Conservation (phyloP, 2,888 invertebrate species). For the Julus scanicus region DNA sequence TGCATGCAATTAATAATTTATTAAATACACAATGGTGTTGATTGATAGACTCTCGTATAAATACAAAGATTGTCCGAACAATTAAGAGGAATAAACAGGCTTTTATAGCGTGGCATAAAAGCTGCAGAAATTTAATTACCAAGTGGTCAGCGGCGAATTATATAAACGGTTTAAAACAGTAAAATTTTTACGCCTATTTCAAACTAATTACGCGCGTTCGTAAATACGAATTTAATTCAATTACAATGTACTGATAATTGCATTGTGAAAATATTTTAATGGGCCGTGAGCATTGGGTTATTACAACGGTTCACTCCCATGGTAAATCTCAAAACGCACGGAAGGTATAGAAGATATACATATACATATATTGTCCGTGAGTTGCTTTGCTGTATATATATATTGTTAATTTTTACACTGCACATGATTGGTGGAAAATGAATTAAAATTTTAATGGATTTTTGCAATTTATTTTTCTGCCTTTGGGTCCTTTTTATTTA, state of each 20-base stretch:
- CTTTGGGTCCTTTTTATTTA: too few relatives aligned
- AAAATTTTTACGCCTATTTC: constrained; percentile 14
- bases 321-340: not conserved
- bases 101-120: constrained; percentile 30
- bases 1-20: constrained; percentile 30
- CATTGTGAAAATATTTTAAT: constrained; percentile 39
- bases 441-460: not conserved
- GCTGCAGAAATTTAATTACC: constrained; percentile 12
- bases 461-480: too few relatives aligned
- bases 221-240: constrained; percentile 29
- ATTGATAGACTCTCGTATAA: constrained; percentile 38
- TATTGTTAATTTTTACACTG: not conserved
- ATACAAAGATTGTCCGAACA: constrained; percentile 24
- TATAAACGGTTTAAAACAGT: constrained; percentile 24
- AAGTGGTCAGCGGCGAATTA: constrained; percentile 36
- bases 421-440: not conserved
- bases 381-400: not conserved
- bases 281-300: not conserved
- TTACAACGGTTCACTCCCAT: not conserved
- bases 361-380: not conserved
- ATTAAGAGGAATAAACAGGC: constrained; percentile 17
- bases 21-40: constrained; percentile 7
- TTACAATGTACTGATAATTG: constrained; percentile 5
- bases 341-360: not conserved
- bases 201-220: constrained; percentile 13